Evolutionary conservation across 2,888 invertebrate genomes (phyloP).

Genomic region (Drosophila sordidula): DNA sequence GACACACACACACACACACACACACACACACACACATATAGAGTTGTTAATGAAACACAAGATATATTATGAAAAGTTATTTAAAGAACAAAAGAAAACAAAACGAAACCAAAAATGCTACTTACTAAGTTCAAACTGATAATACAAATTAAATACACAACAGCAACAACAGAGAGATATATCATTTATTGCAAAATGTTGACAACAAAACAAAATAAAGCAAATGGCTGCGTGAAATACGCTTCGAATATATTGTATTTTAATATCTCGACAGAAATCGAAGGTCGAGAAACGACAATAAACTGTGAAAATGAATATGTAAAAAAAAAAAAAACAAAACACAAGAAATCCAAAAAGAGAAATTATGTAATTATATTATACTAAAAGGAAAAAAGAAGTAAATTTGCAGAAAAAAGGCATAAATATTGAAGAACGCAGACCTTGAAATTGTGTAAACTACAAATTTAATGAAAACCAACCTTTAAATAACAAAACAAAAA

Average conservation of each 20-base stretch:
- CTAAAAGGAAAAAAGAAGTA: slow-evolving; percentile 44
- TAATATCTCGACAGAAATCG: slow-evolving; percentile 85
- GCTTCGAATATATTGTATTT: slow-evolving; percentile 82
- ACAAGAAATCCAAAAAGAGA: slow-evolving; percentile 45
- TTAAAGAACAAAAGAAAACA: slow-evolving; percentile 45
- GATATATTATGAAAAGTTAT: slow-evolving; percentile 72
- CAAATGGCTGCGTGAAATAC: slow-evolving; percentile 61
- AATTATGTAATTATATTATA: slow-evolving; percentile 74
- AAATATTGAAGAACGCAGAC: slow-evolving; percentile 50
- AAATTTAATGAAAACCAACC: slow-evolving; percentile 74
- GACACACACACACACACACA: slow-evolving; percentile 28
- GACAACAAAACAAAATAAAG: slow-evolving; percentile 52
- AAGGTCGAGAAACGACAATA: slow-evolving; percentile 86
- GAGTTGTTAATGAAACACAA: slow-evolving; percentile 63
- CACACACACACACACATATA: slow-evolving; percentile 42
- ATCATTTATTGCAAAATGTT: slow-evolving; percentile 73
- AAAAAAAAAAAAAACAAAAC: slow-evolving; percentile 50
- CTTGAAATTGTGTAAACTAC: slow-evolving; percentile 78
- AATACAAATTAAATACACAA: slow-evolving; percentile 59
- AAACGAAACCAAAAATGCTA: slow-evolving; percentile 50
- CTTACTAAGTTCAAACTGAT: slow-evolving; percentile 70
- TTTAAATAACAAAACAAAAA: slow-evolving; percentile 72
- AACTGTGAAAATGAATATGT: slow-evolving; percentile 85
- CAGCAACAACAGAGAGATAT: slow-evolving; percentile 59
- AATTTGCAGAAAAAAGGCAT: slow-evolving; percentile 61